These are phyloP conservation scores for Eucriotettix oculatus DNA, from an alignment of 2,888 invertebrate genomes.

Conservation along the genomic window DNA sequence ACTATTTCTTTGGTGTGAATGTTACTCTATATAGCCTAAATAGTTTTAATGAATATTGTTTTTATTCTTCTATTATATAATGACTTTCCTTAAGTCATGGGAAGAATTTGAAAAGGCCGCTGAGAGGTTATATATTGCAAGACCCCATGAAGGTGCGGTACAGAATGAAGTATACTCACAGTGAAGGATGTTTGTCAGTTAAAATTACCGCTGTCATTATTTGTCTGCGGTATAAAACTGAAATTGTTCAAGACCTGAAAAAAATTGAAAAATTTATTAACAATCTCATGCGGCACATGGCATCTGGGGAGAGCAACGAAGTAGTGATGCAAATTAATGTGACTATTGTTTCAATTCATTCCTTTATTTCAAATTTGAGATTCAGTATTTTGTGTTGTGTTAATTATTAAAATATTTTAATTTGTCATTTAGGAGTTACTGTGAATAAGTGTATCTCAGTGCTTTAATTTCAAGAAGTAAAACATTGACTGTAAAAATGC, in stretches of 20 bases:
- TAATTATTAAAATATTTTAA: no score
- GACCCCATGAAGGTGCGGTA: slow-evolving; percentile 81
- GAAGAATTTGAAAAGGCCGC: slow-evolving; percentile 96
- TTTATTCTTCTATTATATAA: slow-evolving; percentile 20
- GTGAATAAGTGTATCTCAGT: no score
- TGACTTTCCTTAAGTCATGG: slow-evolving; percentile 87
- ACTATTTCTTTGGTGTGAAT: no score
- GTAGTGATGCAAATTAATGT: not conserved
- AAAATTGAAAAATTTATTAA: slow-evolving; percentile 90
- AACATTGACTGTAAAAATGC: no score
- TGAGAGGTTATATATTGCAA: slow-evolving; percentile 78
- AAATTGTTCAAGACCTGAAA: slow-evolving; percentile 85
- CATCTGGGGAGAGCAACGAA: slow-evolving; percentile 46
- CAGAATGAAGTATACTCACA: slow-evolving; percentile 84
- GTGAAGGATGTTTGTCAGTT: slow-evolving; percentile 64
- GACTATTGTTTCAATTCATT: no score
- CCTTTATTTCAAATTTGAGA: no score
- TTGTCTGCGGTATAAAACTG: slow-evolving; percentile 88
- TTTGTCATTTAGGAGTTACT: no score
- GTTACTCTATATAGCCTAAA: no score
- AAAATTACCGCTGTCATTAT: slow-evolving; percentile 90
- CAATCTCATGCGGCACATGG: slow-evolving; percentile 89
- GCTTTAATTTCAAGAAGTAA: no score
- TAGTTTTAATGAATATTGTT: not conserved
- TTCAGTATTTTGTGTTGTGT: no score